phyloP scores from a whole-genome alignment of 2,797 vertebrate species.

The Pseudochromis fuscus region DNA sequence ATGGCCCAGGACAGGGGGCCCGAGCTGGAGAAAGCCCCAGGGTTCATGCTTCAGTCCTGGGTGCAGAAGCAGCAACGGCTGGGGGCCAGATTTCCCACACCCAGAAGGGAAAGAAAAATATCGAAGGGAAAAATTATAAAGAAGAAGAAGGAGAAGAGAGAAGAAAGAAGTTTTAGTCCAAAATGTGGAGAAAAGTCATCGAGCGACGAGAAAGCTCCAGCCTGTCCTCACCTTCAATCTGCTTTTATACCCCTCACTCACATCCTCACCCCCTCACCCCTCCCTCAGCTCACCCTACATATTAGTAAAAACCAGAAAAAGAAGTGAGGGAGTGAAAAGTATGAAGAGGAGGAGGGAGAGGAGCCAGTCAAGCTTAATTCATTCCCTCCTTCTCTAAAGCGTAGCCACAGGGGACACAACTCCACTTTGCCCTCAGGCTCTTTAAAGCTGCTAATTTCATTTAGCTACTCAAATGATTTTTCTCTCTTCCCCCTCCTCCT shows the following conservation, averaged over 20 bases:
- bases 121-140: slow-evolving; percentile 4
- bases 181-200: neutral
- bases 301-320: slow-evolving; percentile 76
- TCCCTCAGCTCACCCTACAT: slow-evolving; percentile 62
- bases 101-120: slow-evolving; percentile 31
- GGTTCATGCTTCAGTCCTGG: slow-evolving; percentile 79
- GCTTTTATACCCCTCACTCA: slow-evolving; percentile 77
- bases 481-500: neutral
- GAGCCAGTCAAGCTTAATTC: slow-evolving; percentile 85
- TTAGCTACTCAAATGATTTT: slow-evolving; percentile 86
- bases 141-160: neutral
- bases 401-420: slow-evolving; percentile 88
- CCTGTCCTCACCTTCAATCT: slow-evolving; percentile 47
- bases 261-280: slow-evolving; percentile 22
- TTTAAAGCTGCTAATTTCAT: slow-evolving; percentile 88
- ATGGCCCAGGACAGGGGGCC: slow-evolving; percentile 84
- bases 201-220: slow-evolving; percentile 2
- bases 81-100: slow-evolving; percentile 24
- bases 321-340: slow-evolving; percentile 59
- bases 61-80: slow-evolving; percentile 23
- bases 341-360: slow-evolving; percentile 35
- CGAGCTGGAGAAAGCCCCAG: slow-evolving; percentile 75
- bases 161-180: neutral
- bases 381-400: slow-evolving; percentile 81
- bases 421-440: slow-evolving; percentile 89